These are phyloP conservation scores for Gallinago undulata DNA, from an alignment of 2,113 vertebrate species.

Conservation along the genomic window DNA sequence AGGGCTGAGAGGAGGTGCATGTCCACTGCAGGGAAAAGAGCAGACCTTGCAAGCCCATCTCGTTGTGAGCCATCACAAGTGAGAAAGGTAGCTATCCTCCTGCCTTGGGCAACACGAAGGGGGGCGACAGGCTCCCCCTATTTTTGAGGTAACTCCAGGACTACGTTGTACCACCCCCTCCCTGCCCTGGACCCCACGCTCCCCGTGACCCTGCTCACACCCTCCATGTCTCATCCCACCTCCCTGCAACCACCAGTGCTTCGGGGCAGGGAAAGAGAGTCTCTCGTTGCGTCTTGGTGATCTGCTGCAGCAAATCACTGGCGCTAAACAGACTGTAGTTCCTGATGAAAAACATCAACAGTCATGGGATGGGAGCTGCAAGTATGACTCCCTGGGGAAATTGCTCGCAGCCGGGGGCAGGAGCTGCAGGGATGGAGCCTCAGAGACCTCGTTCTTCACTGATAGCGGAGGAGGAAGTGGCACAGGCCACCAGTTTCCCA, in stretches of 20 bases:
- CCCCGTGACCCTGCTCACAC: accelerated
- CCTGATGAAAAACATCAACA: not conserved
- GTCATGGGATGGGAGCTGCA: not conserved
- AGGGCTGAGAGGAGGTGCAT: not conserved
- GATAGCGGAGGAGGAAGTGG: accelerated
- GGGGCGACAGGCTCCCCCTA: not conserved
- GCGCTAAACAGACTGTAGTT: not conserved
- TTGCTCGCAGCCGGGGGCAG: accelerated
- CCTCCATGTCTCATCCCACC: not conserved
- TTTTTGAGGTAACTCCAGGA: accelerated
- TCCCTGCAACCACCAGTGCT: not conserved
- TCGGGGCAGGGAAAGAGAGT: not conserved
- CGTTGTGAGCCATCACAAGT: accelerated
- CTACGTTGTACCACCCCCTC: not conserved
- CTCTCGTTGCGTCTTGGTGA: not conserved
- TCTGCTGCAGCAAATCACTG: not conserved
- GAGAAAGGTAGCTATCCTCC: not conserved
- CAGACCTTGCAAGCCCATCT: not conserved
- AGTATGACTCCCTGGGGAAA: not conserved
- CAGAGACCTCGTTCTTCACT: not conserved
- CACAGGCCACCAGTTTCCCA: not conserved
- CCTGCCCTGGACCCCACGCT: accelerated
- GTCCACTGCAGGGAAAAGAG: not conserved
- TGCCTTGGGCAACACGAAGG: not conserved
- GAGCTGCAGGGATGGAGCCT: not conserved